Evolutionary conservation across 2,113 vertebrate genomes (phyloP), one percentile per base, ranked within the genome.

Genomic region (Alethe diademata): DNA sequence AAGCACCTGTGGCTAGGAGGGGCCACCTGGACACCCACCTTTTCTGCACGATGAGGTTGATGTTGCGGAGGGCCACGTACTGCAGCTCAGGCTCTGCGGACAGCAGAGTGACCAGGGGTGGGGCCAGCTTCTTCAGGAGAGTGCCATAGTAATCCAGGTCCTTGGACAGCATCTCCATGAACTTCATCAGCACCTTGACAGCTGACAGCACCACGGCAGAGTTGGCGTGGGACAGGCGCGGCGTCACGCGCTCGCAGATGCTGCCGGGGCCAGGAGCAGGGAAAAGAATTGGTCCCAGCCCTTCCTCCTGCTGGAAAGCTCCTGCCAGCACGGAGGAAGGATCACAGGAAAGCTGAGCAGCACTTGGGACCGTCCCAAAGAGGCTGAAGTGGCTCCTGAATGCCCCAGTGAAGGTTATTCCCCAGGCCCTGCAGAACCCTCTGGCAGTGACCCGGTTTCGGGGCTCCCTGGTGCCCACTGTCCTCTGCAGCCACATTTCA

Each of bases 21-120:
- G 73, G 20, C 1, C 2, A 2, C 3, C 3, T 1, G 35, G 8
- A 6, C 67, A 70, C 94, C 47, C 97, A 99, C 99, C 99, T 98
- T 95, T 99, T 99, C 98, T 99, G 99, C 73, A 99, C 99, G 2
- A 99, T 99, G 95, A 99, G 99, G 96, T 99, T 99, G 98, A 99
- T 99, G 98, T 99, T 99, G 86, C 99, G 98, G 11, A 99, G 98
- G 12, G 99, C 99, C 96, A 99, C 99, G 5, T 99, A 99, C 94
- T 99, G 99, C 78, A 99, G 97, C 97, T 99, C 99, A 0, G 99
- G 99, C 96, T 99, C 99, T 1, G 99, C 99, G 0, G 99, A 99
- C 13, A 99, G 98, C 82, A 99, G 97, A 0, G 99, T 99, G 96
- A 99, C 99, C 88, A 99, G 98, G 0, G 99, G 99, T 0, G 99